Evolutionary conservation across 2,113 vertebrate species (phyloP).

Genomic region (Cryptomyrus ogoouensis): DNA sequence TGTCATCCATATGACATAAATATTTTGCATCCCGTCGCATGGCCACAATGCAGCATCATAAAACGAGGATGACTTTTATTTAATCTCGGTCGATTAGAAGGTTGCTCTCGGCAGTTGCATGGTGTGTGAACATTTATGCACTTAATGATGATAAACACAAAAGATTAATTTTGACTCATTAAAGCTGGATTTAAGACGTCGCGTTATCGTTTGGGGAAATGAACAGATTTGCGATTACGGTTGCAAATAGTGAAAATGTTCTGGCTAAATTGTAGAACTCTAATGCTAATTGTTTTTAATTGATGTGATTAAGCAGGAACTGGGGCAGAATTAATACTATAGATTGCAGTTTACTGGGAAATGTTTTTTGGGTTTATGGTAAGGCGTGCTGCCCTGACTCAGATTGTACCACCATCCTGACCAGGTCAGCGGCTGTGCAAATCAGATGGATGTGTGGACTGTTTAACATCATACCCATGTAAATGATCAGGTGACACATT

Average conservation of each 20-base stretch:
- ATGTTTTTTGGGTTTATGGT: background rate
- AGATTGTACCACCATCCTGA: background rate
- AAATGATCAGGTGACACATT: background rate
- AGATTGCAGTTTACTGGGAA: background rate
- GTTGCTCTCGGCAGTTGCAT: background rate
- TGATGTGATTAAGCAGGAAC: background rate
- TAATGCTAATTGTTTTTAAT: conserved; percentile 2
- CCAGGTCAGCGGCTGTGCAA: background rate
- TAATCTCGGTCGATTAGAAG: background rate
- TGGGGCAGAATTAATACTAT: background rate
- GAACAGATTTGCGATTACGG: conserved; percentile 16
- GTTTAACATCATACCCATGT: background rate
- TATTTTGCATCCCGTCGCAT: background rate
- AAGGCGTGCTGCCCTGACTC: background rate
- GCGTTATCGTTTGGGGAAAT: background rate
- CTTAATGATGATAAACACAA: background rate
- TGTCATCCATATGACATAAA: background rate
- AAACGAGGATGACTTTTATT: background rate
- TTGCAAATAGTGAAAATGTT: background rate
- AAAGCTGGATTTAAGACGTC: background rate
- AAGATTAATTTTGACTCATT: conserved; percentile 11
- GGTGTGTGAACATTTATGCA: background rate
- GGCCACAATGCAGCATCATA: background rate
- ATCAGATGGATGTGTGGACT: background rate
- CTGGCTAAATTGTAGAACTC: background rate